Conservation (phyloP, 1,140 invertebrate genomes). For the Yoshiicerus persimilis region DNA sequence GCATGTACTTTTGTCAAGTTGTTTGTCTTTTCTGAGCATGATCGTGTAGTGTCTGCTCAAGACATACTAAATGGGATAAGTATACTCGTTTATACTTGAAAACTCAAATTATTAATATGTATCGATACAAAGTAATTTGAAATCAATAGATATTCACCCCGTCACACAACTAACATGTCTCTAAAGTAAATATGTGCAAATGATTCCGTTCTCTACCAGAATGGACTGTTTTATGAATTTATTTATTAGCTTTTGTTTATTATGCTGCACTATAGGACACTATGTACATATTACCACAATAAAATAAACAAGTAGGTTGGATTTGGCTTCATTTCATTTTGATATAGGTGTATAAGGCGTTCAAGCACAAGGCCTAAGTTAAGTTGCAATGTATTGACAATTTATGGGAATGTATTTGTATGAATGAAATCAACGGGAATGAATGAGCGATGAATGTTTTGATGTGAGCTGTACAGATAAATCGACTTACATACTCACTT, state of each 20-base stretch:
- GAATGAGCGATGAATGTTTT: constrained; percentile 16
- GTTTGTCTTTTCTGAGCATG: neutral
- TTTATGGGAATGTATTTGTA: constrained; percentile 11
- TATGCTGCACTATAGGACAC: neutral
- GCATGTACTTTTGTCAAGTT: neutral
- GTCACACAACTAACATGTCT: neutral
- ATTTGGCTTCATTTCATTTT: neutral
- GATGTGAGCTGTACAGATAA: constrained; percentile 13
- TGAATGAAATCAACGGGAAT: constrained; percentile 9
- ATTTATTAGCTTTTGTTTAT: neutral
- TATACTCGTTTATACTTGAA: neutral
- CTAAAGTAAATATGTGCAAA: neutral
- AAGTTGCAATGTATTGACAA: constrained; percentile 20
- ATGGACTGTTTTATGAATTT: constrained; percentile 2
- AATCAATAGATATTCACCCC: neutral
- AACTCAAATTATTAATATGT: neutral
- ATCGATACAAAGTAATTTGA: neutral
- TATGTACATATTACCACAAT: neutral
- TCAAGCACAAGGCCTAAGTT: neutral
- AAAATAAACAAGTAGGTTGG: neutral
- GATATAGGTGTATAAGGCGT: neutral
- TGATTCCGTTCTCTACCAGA: neutral
- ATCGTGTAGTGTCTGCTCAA: neutral
- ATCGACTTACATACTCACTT: neutral
- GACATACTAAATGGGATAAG: neutral